Evolutionary conservation across 2,888 invertebrate species (phyloP).

Genomic region (Cynaeus angustus): DNA sequence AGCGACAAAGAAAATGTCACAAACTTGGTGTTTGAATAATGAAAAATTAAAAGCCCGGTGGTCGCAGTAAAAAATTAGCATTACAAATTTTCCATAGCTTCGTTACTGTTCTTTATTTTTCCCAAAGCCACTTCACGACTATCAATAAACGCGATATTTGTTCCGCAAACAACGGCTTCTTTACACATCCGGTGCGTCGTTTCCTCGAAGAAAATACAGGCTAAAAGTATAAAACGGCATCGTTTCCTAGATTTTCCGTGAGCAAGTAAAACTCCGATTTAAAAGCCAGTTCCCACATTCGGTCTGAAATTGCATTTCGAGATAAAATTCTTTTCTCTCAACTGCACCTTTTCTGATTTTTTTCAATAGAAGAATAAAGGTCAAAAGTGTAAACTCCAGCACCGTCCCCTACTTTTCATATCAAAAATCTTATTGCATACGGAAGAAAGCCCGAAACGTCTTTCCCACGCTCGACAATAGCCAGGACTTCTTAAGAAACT

Average conservation of each 20-base stretch:
- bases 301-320: neutral
- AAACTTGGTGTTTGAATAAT: no score
- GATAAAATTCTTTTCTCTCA: slow-evolving; percentile 10
- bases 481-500: slow-evolving; percentile 54
- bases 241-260: slow-evolving; percentile 17
- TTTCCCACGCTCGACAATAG: slow-evolving; percentile 56
- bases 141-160: slow-evolving; percentile 40
- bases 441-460: slow-evolving; percentile 42
- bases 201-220: slow-evolving; percentile 43
- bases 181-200: slow-evolving; percentile 31
- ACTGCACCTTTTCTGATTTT: neutral
- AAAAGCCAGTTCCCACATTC: slow-evolving; percentile 1
- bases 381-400: slow-evolving; percentile 37
- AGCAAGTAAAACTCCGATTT: neutral
- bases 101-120: no score
- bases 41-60: no score
- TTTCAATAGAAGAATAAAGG: slow-evolving; percentile 35
- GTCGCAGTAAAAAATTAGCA: no score
- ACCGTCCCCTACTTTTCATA: slow-evolving; percentile 12
- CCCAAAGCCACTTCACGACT: neutral
- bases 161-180: slow-evolving; percentile 39
- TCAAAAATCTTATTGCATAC: slow-evolving; percentile 26
- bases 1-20: no score
- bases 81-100: no score
- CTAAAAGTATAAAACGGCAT: slow-evolving; percentile 36